A percentile compares a stretch with the other conserved stretches of the same genome.
These are phyloP conservation scores for Prionailurus bengalensis DNA, from an alignment of 2,113 vertebrate species.

Conservation along the genomic window DNA sequence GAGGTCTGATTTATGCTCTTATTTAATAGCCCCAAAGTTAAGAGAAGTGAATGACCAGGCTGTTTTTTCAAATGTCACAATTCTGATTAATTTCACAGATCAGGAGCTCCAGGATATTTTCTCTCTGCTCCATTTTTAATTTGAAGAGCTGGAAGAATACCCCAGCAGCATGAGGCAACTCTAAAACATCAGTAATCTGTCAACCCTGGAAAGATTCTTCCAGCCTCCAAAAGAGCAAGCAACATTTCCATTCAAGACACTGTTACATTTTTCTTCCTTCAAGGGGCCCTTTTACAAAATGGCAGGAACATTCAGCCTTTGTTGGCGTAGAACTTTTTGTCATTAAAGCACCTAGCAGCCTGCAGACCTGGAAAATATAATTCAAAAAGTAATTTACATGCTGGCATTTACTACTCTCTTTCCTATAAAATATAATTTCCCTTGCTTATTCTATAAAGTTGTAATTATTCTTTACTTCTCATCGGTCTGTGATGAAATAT, in stretches of 20 bases:
- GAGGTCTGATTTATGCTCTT: neutral
- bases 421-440: constrained; percentile 51
- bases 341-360: neutral
- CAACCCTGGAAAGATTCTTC: neutral
- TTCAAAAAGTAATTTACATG: constrained; percentile 47
- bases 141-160: neutral
- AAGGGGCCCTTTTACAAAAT: neutral
- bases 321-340: neutral
- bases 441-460: neutral
- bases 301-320: neutral
- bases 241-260: neutral
- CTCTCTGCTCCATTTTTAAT: neutral
- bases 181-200: neutral
- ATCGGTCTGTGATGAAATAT: neutral
- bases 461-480: neutral
- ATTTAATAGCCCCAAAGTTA: neutral
- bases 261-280: neutral
- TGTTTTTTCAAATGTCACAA: neutral
- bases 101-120: neutral
- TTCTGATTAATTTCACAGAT: neutral
- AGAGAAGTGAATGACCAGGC: neutral
- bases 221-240: neutral
- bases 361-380: neutral
- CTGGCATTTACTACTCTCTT: neutral
- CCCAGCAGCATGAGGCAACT: neutral